Evolutionary conservation across 2,797 vertebrate species (phyloP).

Genomic region (Emys orbicularis): DNA sequence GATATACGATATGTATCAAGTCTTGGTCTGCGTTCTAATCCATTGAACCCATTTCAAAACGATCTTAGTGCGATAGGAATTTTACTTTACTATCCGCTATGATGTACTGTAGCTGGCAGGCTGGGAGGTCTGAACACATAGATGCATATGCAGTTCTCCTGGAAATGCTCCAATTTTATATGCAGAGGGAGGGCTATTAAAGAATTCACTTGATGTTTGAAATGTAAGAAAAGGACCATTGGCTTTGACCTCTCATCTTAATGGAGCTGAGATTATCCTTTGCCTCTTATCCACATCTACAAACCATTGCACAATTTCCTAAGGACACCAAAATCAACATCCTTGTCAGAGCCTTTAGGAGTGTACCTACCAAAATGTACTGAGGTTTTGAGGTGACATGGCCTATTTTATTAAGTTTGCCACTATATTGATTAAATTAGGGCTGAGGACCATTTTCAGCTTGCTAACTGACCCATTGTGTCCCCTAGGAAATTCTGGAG

Average conservation of each 20-base stretch:
- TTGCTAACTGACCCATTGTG: conserved; percentile 30
- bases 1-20: background rate
- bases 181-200: background rate
- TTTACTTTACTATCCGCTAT: background rate
- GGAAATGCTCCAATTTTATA: background rate
- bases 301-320: conserved; percentile 22
- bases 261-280: background rate
- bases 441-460: conserved; percentile 44
- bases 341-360: conserved; percentile 55
- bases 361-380: conserved; percentile 37
- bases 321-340: conserved; percentile 34
- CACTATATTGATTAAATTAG: conserved; percentile 69
- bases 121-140: background rate
- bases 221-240: background rate
- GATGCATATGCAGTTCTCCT: background rate
- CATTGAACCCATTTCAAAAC: background rate
- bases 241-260: background rate
- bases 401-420: conserved; percentile 50
- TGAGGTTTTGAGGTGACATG: conserved; percentile 57
- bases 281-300: background rate
- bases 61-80: background rate
- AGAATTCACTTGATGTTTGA: background rate
- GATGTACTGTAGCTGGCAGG: fast-evolving
- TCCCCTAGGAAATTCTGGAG: conserved; percentile 63
- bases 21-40: background rate